Conservation (phyloP, 2,888 invertebrate genomes). For the Heliothis peltigera region DNA sequence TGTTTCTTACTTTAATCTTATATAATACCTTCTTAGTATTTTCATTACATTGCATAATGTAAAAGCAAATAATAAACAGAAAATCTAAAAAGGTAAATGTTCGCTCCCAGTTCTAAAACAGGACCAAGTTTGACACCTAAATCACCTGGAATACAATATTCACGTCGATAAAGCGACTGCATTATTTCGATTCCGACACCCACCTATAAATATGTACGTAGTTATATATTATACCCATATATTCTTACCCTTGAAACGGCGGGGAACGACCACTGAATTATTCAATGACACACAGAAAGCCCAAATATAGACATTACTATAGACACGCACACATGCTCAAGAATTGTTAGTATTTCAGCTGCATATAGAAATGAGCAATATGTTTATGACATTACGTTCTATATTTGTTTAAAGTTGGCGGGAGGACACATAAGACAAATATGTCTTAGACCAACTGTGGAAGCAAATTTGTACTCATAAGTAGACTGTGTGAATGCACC, state of each 20-base stretch:
- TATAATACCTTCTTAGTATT: too few relatives aligned
- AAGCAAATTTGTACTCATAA: slow-evolving; percentile 87
- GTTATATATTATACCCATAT: slow-evolving; percentile 78
- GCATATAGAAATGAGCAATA: slow-evolving; percentile 78
- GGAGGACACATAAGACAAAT: slow-evolving; percentile 85
- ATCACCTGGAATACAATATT: slow-evolving; percentile 68
- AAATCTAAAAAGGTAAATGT: slow-evolving; percentile 7
- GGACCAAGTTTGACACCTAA: slow-evolving; percentile 43
- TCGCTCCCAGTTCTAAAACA: slow-evolving; percentile 15
- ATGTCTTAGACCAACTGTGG: slow-evolving; percentile 82
- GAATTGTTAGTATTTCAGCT: slow-evolving; percentile 61
- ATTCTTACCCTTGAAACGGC: slow-evolving; percentile 89
- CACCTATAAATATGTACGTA: slow-evolving; percentile 72
- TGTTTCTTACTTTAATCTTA: background rate
- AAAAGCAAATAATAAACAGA: background rate
- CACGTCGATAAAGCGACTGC: slow-evolving; percentile 74
- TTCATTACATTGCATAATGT: background rate
- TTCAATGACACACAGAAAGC: slow-evolving; percentile 88
- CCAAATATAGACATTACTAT: slow-evolving; percentile 87
- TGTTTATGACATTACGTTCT: slow-evolving; percentile 74
- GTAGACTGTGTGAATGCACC: slow-evolving; percentile 85
- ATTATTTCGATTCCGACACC: slow-evolving; percentile 71
- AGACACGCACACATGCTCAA: slow-evolving; percentile 74
- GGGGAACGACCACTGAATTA: slow-evolving; percentile 88
- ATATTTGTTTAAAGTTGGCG: slow-evolving; percentile 80